These are phyloP conservation scores for Leucoptera coffeella DNA, from an alignment of 2,888 invertebrate genomes.

Conservation along the genomic window DNA sequence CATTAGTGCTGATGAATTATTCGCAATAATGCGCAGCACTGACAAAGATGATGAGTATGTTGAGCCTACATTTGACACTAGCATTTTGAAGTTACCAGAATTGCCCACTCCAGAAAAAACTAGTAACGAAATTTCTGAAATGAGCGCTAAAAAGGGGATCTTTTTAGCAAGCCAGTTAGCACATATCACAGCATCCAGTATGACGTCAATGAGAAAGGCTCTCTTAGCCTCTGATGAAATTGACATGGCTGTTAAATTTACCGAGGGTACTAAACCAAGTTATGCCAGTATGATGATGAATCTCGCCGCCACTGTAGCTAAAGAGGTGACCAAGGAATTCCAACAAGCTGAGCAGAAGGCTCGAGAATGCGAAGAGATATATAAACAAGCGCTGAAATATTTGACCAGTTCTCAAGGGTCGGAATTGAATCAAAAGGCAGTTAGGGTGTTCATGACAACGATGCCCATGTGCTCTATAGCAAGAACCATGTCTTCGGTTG, in stretches of 20 bases:
- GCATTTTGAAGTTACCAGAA: too few species aligned
- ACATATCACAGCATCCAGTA: constrained; percentile 38
- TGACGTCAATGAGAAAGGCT: constrained; percentile 38
- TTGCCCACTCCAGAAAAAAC: constrained; percentile 15
- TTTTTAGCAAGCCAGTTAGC: constrained; percentile 44
- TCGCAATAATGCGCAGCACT: too few species aligned
- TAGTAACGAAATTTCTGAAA: constrained; percentile 28
- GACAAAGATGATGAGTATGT: too few species aligned
- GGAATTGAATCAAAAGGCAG: constrained; percentile 36
- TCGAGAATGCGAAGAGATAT: constrained; percentile 31
- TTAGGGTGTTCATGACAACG: constrained; percentile 40
- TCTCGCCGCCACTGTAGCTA: constrained; percentile 40
- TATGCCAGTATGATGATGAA: constrained; percentile 47
- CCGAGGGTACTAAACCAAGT: constrained; percentile 39
- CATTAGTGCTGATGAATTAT: too few species aligned
- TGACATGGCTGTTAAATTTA: constrained; percentile 37
- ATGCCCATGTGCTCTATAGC: constrained; percentile 34
- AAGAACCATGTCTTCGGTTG: constrained; percentile 43
- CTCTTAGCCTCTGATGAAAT: constrained; percentile 43
- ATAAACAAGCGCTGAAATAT: constrained; percentile 36
- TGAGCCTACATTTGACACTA: too few species aligned
- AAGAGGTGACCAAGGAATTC: constrained; percentile 44
- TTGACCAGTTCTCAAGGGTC: constrained; percentile 39
- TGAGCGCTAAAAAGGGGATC: constrained; percentile 42
- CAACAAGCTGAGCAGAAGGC: constrained; percentile 38